Base-by-base conservation (phyloP, 2,797 vertebrate species). In the Sebastes aleutianus region DNA sequence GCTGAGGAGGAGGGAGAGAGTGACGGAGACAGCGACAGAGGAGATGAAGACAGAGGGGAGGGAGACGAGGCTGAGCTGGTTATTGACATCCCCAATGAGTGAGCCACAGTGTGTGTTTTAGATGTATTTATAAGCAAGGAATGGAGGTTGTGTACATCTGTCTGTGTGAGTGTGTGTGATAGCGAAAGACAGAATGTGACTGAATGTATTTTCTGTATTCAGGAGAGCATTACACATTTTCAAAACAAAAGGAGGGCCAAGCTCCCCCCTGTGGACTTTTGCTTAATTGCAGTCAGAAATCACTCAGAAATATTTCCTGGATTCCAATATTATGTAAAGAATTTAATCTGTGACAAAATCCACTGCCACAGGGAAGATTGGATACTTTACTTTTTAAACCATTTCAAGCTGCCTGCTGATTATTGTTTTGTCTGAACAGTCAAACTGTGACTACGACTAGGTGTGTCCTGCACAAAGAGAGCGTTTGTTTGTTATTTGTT, bases 31-130 rank as follows among this genome's bases (percentile, higher is more conserved):
- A 97, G 82, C 36, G 96, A 96, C 80, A 83, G 95, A 88, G 66
- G 89, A 64, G 96, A 97, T 26, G 96, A 97, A 72, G 97, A 97
- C 87, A 93, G 97, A 54, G 97, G 97, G 26, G 97, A 98, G 18
- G 97, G 96, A 58, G 97, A 98, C 0, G 97, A 98, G 77, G 95
- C 96, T 2, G 97, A 98, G 75, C 90, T 98, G 31, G 97, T 98
- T 87, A 98, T 98, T n/a, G 97, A 98, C 93, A 97, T 98, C 79
- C 97, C 97, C 24, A 96, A 96, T 36, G 96, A 96, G 90, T 96
- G 92, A 96, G 53, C 70, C 64, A 43, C 65, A 78, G 47, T 70
- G 54, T 79, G 82, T 72, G 27, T 78, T 66, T 58, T 61, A 20
- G 56, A 50, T 78, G 64, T 82, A 53, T 87, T 79, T 87, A 80